Evolutionary conservation across 1,140 invertebrate species (phyloP).

Genomic region (Cylas formicarius): DNA sequence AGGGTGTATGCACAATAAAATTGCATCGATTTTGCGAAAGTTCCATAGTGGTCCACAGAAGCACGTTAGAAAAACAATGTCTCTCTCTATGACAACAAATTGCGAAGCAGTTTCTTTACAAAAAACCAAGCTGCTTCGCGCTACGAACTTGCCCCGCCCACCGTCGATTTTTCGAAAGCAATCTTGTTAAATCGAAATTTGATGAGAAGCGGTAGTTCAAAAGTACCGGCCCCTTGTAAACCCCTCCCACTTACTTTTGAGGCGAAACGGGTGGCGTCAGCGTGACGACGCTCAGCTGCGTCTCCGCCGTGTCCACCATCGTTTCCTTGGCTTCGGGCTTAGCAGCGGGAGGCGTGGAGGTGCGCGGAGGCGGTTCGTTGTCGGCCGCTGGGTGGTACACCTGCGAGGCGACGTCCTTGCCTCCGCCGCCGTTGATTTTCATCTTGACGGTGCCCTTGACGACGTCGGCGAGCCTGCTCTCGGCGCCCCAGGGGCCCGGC

Average conservation of each 20-base stretch:
- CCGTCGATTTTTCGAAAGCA: too few relatives aligned
- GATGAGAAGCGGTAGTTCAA: too few relatives aligned
- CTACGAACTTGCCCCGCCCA: too few relatives aligned
- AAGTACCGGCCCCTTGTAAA: background rate
- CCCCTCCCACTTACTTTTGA: constrained; percentile 48
- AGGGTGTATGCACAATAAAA: too few relatives aligned
- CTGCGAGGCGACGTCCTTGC: constrained; percentile 18
- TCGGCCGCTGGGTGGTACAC: constrained; percentile 14
- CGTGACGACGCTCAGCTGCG: constrained; percentile 45
- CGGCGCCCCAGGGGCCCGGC: constrained; percentile 31
- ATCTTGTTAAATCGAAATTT: too few relatives aligned
- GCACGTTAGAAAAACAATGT: too few relatives aligned
- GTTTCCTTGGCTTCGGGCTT: constrained; percentile 41
- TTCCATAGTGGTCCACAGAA: too few relatives aligned
- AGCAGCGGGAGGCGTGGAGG: constrained; percentile 32
- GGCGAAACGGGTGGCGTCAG: constrained; percentile 54
- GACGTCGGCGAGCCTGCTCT: constrained; percentile 67
- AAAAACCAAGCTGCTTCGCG: too few relatives aligned
- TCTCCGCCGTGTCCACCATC: constrained; percentile 28
- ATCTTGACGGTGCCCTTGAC: constrained; percentile 67
- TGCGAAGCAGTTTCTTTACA: too few relatives aligned
- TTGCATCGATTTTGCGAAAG: too few relatives aligned
- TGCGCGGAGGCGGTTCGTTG: constrained; percentile 26
- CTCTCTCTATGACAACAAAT: too few relatives aligned
- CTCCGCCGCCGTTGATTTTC: constrained; percentile 27